Percentiles rank a stretch among this genome's conserved stretches.
Evolutionary conservation across 23 tunicate species (phyloP).

Genomic region (Trididemnum nubilum): DNA sequence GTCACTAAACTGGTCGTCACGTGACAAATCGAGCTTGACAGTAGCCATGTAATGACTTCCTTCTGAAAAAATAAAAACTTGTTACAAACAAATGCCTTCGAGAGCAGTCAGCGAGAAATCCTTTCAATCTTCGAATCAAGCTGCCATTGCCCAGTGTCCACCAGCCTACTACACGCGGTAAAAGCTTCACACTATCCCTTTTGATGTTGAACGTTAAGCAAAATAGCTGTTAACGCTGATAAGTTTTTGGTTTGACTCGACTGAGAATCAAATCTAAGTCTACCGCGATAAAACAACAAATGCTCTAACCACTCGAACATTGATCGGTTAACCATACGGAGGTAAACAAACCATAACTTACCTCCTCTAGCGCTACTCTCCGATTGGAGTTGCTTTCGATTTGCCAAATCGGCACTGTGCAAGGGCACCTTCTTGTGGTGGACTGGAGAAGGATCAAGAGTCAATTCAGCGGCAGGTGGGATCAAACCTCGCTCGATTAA

Average conservation of each 20-base stretch:
- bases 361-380: conserved; percentile 65
- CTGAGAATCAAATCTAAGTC: too few relatives aligned
- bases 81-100: not conserved
- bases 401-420: conserved; percentile 49
- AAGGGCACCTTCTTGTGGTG: conserved; percentile 69
- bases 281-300: too few relatives aligned
- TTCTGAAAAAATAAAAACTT: conserved; percentile 40
- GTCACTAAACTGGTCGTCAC: conserved; percentile 35
- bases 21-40: conserved; percentile 74
- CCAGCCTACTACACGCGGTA: too few relatives aligned
- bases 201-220: too few relatives aligned
- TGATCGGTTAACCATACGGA: too few relatives aligned
- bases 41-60: conserved; percentile 89
- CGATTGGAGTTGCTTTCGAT: conserved; percentile 43
- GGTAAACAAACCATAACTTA: too few relatives aligned
- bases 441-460: conserved; percentile 91
- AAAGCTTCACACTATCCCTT: too few relatives aligned
- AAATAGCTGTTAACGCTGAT: too few relatives aligned
- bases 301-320: too few relatives aligned
- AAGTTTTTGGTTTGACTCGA: too few relatives aligned
- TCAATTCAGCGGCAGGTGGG: conserved; percentile 92
- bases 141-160: too few relatives aligned
- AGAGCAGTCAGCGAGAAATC: not conserved
- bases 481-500: conserved; percentile 90
- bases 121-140: too few relatives aligned